Evolutionary conservation across 2,797 vertebrate species (phyloP).

Genomic region (Coccyzus lansbergi): DNA sequence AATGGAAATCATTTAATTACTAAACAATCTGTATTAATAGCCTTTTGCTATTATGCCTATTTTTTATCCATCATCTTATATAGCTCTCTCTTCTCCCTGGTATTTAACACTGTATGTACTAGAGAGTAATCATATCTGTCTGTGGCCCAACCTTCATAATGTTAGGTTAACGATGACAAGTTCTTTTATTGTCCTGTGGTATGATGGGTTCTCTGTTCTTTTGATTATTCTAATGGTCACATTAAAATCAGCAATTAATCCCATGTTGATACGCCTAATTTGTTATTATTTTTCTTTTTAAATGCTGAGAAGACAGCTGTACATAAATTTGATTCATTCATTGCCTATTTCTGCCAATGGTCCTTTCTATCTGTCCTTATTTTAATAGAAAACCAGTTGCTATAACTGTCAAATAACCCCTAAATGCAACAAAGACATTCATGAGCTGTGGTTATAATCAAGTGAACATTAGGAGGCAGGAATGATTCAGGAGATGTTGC

Average conservation of each 20-base stretch:
- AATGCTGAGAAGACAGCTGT: background rate
- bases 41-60: background rate
- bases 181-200: background rate
- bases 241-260: constrained; percentile 1
- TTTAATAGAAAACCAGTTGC: background rate
- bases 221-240: background rate
- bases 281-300: background rate
- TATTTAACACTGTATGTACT: background rate
- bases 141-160: background rate
- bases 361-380: background rate
- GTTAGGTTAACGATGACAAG: background rate
- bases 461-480: background rate
- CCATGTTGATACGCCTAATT: background rate
- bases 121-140: background rate
- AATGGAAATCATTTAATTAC: background rate
- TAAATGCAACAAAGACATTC: background rate
- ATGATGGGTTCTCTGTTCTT: background rate
- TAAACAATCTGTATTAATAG: background rate
- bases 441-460: constrained; percentile 13
- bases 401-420: background rate
- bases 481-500: background rate
- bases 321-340: background rate
- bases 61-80: constrained; percentile 11
- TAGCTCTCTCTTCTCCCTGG: background rate
- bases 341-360: background rate